These are phyloP conservation scores for Mus musculus DNA, from an alignment of 2,113 vertebrate genomes.

Conservation along the genomic window DNA sequence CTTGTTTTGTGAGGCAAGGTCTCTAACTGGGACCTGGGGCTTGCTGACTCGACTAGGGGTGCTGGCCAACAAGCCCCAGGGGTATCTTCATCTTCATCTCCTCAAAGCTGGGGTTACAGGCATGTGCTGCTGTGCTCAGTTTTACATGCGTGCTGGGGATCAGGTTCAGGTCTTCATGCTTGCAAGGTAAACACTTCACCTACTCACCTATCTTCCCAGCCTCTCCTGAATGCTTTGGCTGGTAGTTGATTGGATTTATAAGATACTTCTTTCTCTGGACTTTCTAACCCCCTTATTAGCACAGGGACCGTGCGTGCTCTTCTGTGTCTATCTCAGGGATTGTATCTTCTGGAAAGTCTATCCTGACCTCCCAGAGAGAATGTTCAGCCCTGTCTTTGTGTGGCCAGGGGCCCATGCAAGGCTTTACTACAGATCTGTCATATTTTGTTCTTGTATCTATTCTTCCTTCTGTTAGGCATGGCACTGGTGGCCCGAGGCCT, in stretches of 20 bases:
- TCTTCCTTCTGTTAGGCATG: neutral
- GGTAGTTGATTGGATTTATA: neutral
- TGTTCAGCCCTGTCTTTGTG: neutral
- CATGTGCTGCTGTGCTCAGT: neutral
- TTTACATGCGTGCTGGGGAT: neutral
- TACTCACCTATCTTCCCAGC: neutral
- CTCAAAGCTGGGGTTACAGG: neutral
- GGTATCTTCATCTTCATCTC: neutral
- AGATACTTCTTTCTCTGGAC: too few relatives aligned
- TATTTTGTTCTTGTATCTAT: neutral
- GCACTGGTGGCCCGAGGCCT: neutral
- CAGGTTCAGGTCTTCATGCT: neutral
- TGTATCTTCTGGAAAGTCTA: neutral
- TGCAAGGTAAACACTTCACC: too few relatives aligned
- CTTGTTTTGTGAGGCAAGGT: neutral
- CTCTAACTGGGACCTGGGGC: neutral
- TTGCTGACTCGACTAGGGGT: neutral
- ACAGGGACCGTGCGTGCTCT: neutral
- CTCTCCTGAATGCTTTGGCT: neutral
- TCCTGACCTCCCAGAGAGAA: neutral
- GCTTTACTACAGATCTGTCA: neutral
- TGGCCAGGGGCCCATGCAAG: rapidly evolving
- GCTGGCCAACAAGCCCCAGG: neutral
- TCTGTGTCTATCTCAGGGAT: neutral
- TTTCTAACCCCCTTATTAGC: neutral